phyloP scores from a whole-genome alignment of 2,113 vertebrate species.

The Butorides virescens region DNA sequence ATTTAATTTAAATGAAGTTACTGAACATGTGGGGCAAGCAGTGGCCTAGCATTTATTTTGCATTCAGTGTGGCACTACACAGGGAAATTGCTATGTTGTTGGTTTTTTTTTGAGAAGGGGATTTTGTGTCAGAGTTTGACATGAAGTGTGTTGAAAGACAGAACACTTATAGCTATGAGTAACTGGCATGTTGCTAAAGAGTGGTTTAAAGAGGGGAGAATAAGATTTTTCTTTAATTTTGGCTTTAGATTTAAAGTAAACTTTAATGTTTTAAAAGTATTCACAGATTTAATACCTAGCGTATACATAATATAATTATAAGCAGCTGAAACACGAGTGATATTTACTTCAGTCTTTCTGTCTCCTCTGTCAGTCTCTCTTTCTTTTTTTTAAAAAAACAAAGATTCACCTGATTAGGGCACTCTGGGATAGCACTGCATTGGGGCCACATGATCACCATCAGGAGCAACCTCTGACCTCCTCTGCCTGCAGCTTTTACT shows the following conservation, averaged over 20 bases:
- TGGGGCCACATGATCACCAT: constrained; percentile 76
- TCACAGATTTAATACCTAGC: constrained; percentile 78
- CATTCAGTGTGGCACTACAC: constrained; percentile 71
- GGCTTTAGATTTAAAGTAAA: constrained; percentile 80
- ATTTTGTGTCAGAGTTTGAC: constrained; percentile 64
- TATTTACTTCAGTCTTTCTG: constrained; percentile 75
- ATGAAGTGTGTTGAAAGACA: constrained; percentile 70
- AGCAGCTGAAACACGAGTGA: constrained; percentile 75
- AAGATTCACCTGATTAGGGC: constrained; percentile 64
- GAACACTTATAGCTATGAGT: constrained; percentile 59
- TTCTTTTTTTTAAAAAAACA: constrained; percentile 30
- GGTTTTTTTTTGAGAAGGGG: constrained; percentile 32
- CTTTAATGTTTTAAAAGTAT: constrained; percentile 76
- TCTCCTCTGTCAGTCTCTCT: constrained; percentile 74
- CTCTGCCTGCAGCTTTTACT: constrained; percentile 84
- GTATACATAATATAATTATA: constrained; percentile 69
- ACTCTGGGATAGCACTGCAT: constrained; percentile 80
- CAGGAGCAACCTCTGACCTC: constrained; percentile 82
- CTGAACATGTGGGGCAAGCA: constrained; percentile 51
- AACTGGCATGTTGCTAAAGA: constrained; percentile 74
- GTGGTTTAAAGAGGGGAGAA: constrained; percentile 69
- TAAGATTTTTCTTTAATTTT: constrained; percentile 67
- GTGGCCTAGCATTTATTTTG: constrained; percentile 67
- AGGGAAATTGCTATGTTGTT: constrained; percentile 62
- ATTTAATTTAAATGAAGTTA: constrained; percentile 67